Evolutionary conservation across 2,888 invertebrate species (phyloP).

Genomic region (Formica aserva): DNA sequence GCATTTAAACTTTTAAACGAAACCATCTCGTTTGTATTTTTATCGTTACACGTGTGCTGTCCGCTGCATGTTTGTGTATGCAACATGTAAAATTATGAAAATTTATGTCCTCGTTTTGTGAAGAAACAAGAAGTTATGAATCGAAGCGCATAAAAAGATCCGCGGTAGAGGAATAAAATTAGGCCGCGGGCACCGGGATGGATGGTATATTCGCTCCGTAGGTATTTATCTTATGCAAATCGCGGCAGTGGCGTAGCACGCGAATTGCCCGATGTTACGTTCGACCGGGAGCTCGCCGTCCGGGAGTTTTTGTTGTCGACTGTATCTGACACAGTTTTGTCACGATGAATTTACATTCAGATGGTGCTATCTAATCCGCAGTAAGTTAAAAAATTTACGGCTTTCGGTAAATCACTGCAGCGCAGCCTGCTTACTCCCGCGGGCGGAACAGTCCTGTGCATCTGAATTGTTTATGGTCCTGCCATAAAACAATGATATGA

Average conservation of each 20-base stretch:
- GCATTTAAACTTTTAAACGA: background rate
- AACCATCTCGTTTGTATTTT: slow-evolving; percentile 10
- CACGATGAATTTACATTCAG: slow-evolving; percentile 77
- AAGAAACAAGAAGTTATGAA: slow-evolving; percentile 51
- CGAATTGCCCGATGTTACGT: background rate
- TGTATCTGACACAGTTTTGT: slow-evolving; percentile 72
- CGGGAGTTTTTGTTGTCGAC: slow-evolving; percentile 58
- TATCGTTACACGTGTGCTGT: slow-evolving; percentile 16
- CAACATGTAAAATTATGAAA: slow-evolving; percentile 50
- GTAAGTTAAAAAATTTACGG: slow-evolving; percentile 83
- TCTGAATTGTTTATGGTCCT: slow-evolving; percentile 79
- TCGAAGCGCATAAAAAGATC: slow-evolving; percentile 42
- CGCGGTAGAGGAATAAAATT: slow-evolving; percentile 54
- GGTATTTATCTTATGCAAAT: slow-evolving; percentile 73
- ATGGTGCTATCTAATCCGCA: slow-evolving; percentile 80
- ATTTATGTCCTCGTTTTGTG: slow-evolving; percentile 46
- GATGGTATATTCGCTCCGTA: slow-evolving; percentile 56
- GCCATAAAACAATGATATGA: slow-evolving; percentile 82
- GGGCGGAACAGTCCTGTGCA: slow-evolving; percentile 67
- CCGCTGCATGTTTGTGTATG: slow-evolving; percentile 22
- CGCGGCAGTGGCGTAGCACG: slow-evolving; percentile 63
- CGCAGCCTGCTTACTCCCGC: slow-evolving; percentile 66
- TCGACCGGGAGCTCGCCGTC: background rate
- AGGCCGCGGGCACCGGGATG: slow-evolving; percentile 60
- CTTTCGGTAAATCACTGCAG: slow-evolving; percentile 79